Conservation (phyloP, 2,888 invertebrate species). For the Laothoe populi region DNA sequence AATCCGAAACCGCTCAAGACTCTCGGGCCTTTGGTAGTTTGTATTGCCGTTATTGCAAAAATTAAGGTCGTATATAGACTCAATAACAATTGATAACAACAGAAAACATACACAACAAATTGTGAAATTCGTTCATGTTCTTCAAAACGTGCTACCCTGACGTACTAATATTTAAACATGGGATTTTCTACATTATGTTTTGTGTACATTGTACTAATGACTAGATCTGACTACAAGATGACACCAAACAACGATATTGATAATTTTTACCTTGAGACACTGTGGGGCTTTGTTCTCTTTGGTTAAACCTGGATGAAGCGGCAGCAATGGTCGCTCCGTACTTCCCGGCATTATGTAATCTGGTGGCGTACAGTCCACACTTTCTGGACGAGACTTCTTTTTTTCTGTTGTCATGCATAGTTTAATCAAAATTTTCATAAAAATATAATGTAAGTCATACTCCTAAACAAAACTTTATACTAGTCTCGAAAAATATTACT, state of each 20-base stretch:
- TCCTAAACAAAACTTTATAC: too few species aligned
- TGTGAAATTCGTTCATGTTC: background rate
- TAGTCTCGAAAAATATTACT: too few species aligned
- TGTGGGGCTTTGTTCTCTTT: slow-evolving; percentile 95
- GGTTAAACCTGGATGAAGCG: slow-evolving; percentile 93
- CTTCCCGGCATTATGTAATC: slow-evolving; percentile 97
- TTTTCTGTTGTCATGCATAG: slow-evolving; percentile 86
- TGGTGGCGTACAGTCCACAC: slow-evolving; percentile 98
- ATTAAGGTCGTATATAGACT: background rate
- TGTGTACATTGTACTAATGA: slow-evolving; percentile 2
- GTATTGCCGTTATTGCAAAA: background rate
- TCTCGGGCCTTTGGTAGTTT: background rate
- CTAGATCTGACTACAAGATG: background rate
- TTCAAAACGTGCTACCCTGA: slow-evolving; percentile 6
- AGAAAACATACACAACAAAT: background rate
- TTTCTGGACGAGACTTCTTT: slow-evolving; percentile 94
- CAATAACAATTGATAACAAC: background rate
- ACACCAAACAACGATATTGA: background rate
- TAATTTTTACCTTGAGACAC: slow-evolving; percentile 88
- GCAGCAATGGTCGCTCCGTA: slow-evolving; percentile 93
- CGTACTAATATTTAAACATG: background rate
- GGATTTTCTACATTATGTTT: slow-evolving; percentile 8
- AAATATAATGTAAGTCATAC: too few species aligned
- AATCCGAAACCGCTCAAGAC: background rate
- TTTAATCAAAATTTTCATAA: slow-evolving; percentile 27